A percentile compares a stretch with the other conserved stretches of the same genome.
Conservation (phyloP, 2,888 invertebrate species). For the Lasioglossum villosulum region DNA sequence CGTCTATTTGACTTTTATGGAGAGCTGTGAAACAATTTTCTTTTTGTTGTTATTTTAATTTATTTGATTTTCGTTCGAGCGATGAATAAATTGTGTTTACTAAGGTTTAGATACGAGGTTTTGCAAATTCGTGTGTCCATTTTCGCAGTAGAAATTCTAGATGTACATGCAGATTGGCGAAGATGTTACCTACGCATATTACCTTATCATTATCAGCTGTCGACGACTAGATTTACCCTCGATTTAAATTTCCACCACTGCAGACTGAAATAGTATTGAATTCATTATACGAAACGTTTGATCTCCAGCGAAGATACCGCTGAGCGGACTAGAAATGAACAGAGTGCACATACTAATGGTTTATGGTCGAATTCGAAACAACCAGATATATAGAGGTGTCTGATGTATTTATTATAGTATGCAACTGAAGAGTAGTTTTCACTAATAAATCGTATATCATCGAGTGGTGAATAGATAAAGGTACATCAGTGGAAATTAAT, state of each 20-base stretch:
- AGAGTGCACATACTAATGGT: conserved; percentile 40
- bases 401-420: not conserved
- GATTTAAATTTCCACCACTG: conserved; percentile 25
- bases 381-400: not conserved
- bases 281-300: conserved; percentile 38
- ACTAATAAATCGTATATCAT: not conserved
- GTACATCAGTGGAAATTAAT: not conserved
- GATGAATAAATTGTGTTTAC: not conserved
- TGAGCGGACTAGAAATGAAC: conserved; percentile 32
- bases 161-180: not conserved
- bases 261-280: conserved; percentile 11
- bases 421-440: not conserved
- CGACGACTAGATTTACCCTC: conserved; percentile 25
- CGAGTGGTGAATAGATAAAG: not conserved
- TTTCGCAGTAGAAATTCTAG: not conserved
- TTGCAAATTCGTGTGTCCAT: not conserved
- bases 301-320: conserved; percentile 24
- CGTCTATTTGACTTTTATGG: not conserved
- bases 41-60: not conserved
- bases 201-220: conserved; percentile 11
- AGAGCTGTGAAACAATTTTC: not conserved
- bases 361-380: not conserved
- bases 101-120: not conserved
- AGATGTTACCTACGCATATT: not conserved
- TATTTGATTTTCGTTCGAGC: not conserved